A percentile compares a stretch with the other conserved stretches of the same genome.
phyloP scores from a whole-genome alignment of 2,113 vertebrate genomes.

The Sinocyclocheilus rhinocerous region DNA sequence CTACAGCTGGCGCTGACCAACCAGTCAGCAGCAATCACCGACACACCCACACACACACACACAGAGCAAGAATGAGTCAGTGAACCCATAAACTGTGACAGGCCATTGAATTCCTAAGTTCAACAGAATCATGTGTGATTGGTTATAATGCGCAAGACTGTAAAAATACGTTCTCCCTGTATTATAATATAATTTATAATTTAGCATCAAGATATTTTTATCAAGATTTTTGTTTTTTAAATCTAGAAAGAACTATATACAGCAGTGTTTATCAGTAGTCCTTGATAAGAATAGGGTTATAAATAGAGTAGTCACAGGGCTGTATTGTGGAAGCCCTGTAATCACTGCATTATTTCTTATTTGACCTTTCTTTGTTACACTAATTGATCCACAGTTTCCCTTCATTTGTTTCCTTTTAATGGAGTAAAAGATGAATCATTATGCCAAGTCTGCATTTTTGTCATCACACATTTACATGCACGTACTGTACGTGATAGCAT shows the following conservation, averaged over 20 bases:
- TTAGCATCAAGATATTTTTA: too few relatives aligned
- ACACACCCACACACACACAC: too few relatives aligned
- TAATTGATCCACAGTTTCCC: constrained; percentile 1
- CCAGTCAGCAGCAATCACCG: too few relatives aligned
- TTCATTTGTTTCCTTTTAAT: not conserved
- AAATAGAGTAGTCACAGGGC: not conserved
- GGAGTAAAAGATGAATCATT: constrained; percentile 11
- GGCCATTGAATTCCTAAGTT: too few relatives aligned
- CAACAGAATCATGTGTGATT: too few relatives aligned
- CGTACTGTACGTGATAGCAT: not conserved
- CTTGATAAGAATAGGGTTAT: not conserved
- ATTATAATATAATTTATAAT: too few relatives aligned
- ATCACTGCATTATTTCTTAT: not conserved
- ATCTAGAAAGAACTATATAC: not conserved
- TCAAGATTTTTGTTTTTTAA: too few relatives aligned
- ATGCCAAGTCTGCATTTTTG: not conserved
- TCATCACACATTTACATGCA: not conserved
- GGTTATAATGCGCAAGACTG: too few relatives aligned
- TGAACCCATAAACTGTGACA: too few relatives aligned
- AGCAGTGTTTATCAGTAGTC: not conserved
- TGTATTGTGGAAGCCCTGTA: not conserved
- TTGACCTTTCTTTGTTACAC: not conserved
- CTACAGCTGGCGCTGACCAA: too few relatives aligned
- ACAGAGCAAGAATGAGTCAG: too few relatives aligned
- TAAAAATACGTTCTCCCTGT: too few relatives aligned